A percentile compares a stretch with the other conserved stretches of the same genome.
phyloP scores from a whole-genome alignment of 2,888 invertebrate species.

The Campoplex capitator region DNA sequence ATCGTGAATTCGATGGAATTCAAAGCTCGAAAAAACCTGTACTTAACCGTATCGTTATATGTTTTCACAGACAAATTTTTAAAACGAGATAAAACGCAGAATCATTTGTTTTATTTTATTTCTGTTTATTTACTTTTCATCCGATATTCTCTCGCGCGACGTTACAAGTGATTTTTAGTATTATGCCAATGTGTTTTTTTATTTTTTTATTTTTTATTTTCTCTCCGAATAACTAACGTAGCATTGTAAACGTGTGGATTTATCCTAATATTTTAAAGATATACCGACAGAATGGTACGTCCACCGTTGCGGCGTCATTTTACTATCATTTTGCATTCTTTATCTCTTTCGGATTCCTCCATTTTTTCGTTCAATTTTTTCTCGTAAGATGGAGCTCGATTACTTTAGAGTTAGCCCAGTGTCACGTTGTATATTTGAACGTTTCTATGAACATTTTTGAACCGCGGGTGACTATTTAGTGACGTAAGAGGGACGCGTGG shows the following conservation, averaged over 20 bases:
- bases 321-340: conserved; percentile 57
- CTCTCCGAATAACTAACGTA: conserved; percentile 76
- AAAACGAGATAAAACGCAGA: background rate
- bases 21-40: background rate
- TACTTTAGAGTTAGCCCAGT: background rate
- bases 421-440: background rate
- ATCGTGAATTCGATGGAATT: background rate
- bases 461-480: conserved; percentile 9
- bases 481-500: conserved; percentile 64
- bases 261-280: conserved; percentile 69
- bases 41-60: background rate
- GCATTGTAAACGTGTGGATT: conserved; percentile 80
- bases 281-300: conserved; percentile 83
- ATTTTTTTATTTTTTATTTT: conserved; percentile 52
- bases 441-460: background rate
- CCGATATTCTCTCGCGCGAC: conserved; percentile 57
- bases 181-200: conserved; percentile 34
- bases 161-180: conserved; percentile 63
- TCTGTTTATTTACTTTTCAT: conserved; percentile 53
- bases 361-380: conserved; percentile 21
- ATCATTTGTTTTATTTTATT: conserved; percentile 38
- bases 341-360: conserved; percentile 20
- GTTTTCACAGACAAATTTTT: background rate
- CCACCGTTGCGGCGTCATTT: conserved; percentile 75
- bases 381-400: conserved; percentile 35